These are phyloP conservation scores for Homarus gammarus DNA, from an alignment of 2,888 invertebrate species.

Conservation along the genomic window DNA sequence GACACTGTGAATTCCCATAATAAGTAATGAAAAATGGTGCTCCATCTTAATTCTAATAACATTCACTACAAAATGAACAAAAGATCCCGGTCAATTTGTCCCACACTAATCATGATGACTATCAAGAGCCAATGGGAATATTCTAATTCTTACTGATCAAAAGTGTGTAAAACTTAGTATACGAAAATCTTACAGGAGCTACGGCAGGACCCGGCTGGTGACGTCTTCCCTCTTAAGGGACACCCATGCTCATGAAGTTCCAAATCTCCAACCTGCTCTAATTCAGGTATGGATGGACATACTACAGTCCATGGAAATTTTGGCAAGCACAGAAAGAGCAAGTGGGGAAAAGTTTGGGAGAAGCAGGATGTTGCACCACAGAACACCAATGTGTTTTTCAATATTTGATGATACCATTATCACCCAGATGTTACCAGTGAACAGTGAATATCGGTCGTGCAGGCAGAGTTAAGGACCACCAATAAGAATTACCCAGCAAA, in stretches of 20 bases:
- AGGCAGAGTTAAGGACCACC: conserved; percentile 4
- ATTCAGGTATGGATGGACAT: conserved; percentile 75
- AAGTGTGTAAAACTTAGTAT: background rate
- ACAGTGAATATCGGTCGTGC: background rate
- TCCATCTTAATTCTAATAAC: background rate
- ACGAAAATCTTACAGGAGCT: conserved; percentile 70
- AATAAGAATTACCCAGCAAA: conserved; percentile 27
- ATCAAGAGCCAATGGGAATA: background rate
- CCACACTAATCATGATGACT: background rate
- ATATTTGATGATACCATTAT: background rate
- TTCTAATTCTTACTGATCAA: conserved; percentile 1
- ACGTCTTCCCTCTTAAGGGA: conserved; percentile 73
- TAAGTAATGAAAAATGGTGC: background rate
- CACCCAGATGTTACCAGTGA: background rate
- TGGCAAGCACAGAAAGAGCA: conserved; percentile 24
- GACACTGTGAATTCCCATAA: too few species aligned
- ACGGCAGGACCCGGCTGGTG: conserved; percentile 74
- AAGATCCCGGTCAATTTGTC: background rate
- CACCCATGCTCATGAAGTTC: conserved; percentile 76
- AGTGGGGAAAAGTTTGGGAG: conserved; percentile 6
- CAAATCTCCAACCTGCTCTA: conserved; percentile 75
- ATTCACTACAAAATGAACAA: background rate
- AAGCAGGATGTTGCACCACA: background rate
- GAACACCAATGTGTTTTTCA: background rate
- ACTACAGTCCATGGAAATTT: conserved; percentile 54